These are phyloP conservation scores for Eriosoma lanigerum DNA, from an alignment of 1,140 invertebrate species.

Conservation along the genomic window DNA sequence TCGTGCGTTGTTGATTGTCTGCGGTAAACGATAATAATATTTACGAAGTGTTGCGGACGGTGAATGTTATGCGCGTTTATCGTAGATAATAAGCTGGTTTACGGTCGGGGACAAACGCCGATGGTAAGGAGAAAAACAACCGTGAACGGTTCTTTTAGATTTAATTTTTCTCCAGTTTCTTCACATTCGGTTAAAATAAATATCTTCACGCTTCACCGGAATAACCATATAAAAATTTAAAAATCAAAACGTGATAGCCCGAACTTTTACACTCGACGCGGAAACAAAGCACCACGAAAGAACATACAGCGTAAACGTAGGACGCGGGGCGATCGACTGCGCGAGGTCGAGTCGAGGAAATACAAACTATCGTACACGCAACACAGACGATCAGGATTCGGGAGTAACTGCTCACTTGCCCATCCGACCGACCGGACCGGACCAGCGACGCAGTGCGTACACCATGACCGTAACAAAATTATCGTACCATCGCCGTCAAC, in stretches of 20 bases:
- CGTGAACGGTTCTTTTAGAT: not conserved
- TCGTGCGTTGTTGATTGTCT: not conserved
- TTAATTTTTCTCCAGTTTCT: not conserved
- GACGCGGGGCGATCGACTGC: constrained; percentile 39
- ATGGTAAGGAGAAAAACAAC: not conserved
- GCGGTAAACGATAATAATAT: not conserved
- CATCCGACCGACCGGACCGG: not conserved
- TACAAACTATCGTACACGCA: constrained; percentile 15
- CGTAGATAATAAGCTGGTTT: not conserved
- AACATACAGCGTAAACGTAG: not conserved
- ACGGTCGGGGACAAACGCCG: no score
- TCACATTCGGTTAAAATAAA: not conserved
- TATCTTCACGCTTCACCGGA: not conserved
- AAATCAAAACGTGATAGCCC: not conserved
- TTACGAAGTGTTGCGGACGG: not conserved
- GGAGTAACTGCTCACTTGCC: not conserved
- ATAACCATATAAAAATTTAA: no score
- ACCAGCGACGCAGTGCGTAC: constrained; percentile 33
- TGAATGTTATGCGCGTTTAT: not conserved
- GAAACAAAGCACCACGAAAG: not conserved
- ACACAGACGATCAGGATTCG: not conserved
- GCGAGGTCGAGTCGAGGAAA: constrained; percentile 41
- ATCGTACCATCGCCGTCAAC: not conserved
- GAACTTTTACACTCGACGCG: not conserved
- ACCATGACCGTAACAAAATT: constrained; percentile 20